Conservation (phyloP, 2,113 vertebrate species). For the Lathamus discolor region DNA sequence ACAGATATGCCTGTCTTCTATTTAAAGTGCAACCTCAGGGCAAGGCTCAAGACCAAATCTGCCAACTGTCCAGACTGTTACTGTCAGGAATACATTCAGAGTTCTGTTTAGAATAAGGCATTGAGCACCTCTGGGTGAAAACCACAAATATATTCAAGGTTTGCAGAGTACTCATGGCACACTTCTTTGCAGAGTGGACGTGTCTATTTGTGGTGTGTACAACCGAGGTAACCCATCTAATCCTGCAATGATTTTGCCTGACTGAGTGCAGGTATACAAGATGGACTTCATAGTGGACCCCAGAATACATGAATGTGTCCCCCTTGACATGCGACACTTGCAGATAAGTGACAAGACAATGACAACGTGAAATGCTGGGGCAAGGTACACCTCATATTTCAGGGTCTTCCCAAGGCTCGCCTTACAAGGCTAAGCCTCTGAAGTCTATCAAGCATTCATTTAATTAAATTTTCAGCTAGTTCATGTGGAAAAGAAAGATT, state of each 20-base stretch:
- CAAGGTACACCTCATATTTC: background rate
- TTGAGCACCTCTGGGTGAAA: background rate
- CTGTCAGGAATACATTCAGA: background rate
- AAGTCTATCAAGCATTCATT: background rate
- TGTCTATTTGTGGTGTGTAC: accelerated
- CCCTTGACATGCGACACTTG: background rate
- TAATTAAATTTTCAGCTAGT: background rate
- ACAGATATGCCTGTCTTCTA: background rate
- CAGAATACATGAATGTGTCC: background rate
- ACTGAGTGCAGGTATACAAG: accelerated
- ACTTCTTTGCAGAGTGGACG: background rate
- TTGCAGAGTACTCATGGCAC: background rate
- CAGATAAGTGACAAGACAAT: background rate
- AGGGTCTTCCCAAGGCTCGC: background rate
- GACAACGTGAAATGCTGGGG: background rate
- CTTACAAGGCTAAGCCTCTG: background rate
- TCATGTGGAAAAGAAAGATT: background rate
- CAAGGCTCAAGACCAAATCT: background rate
- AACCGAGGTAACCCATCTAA: background rate
- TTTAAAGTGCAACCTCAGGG: conserved; percentile 24
- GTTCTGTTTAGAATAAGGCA: background rate
- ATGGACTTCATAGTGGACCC: background rate
- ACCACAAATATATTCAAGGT: background rate
- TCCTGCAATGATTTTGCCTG: background rate
- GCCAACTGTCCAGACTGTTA: background rate